Conservation (phyloP, 2,113 vertebrate species). For the Prietella phreatophila region DNA sequence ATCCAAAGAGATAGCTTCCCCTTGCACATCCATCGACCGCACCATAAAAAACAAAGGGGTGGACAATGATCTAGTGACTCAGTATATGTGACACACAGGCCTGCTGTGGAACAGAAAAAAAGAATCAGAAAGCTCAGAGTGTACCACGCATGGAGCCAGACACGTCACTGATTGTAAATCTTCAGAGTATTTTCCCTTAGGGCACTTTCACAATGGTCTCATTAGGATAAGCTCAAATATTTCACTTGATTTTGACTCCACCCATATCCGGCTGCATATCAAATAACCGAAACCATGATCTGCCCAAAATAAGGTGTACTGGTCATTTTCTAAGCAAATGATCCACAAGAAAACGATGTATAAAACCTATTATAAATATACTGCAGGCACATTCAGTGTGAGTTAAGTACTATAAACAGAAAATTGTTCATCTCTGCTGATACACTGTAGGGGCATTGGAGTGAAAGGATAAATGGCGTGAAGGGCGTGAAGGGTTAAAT, state of each 20-base stretch:
- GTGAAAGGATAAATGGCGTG: not conserved
- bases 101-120: not conserved
- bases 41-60: conserved; percentile 59
- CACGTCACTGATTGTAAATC: not conserved
- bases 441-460: not conserved
- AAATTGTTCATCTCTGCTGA: not conserved
- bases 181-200: not conserved
- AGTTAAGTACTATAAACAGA: not conserved
- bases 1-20: conserved; percentile 62
- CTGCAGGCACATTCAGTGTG: not conserved
- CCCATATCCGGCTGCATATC: not conserved
- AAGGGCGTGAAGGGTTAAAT: not conserved
- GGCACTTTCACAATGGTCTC: not conserved
- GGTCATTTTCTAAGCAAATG: no score
- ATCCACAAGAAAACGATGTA: not conserved
- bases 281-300: not conserved
- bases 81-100: not conserved
- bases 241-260: not conserved
- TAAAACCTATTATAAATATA: not conserved
- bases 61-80: conserved; percentile 14
- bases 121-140: not conserved
- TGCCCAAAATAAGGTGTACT: not conserved
- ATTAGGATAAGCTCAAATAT: not conserved
- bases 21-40: conserved; percentile 67
- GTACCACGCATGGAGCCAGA: not conserved